A percentile compares a stretch with the other conserved stretches of the same genome.
Evolutionary conservation across 2,888 invertebrate species (phyloP).

Genomic region (Metallyticus violacea): DNA sequence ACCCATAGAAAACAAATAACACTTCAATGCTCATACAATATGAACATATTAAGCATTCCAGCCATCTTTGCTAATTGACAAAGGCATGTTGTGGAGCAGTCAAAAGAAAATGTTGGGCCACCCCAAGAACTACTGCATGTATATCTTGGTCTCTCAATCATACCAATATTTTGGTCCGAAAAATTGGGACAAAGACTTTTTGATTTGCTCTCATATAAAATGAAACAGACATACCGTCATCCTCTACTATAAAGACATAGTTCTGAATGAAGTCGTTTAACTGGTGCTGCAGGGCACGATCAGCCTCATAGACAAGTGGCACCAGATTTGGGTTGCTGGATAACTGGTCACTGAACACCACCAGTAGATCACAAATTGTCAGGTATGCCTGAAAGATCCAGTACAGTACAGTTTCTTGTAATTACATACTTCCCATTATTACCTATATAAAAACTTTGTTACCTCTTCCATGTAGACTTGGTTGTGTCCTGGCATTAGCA

Average conservation of each 20-base stretch:
- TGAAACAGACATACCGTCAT: constrained; percentile 73
- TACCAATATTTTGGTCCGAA: no score
- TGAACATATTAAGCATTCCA: background rate
- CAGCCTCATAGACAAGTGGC: constrained; percentile 76
- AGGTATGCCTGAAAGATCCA: constrained; percentile 80
- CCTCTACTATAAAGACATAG: constrained; percentile 89
- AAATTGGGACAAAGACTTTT: no score
- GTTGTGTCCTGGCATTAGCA: constrained; percentile 65
- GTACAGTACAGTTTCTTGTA: background rate
- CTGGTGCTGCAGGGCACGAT: constrained; percentile 71
- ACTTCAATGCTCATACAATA: background rate
- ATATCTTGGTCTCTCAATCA: background rate
- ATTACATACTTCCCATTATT: no score
- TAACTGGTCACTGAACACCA: constrained; percentile 88
- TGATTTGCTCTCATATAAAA: no score
- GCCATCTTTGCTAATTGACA: background rate
- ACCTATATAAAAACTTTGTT: constrained; percentile 30
- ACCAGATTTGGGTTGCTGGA: constrained; percentile 42
- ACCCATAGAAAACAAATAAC: background rate
- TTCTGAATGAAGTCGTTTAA: constrained; percentile 89
- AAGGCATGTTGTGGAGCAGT: no score
- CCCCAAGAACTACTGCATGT: background rate
- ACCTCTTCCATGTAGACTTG: constrained; percentile 73
- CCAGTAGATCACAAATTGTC: constrained; percentile 91
- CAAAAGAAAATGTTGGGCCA: background rate